Percentiles rank a stretch among this genome's conserved stretches.
Conservation (phyloP, 2,888 invertebrate genomes). For the Sipha maydis region DNA sequence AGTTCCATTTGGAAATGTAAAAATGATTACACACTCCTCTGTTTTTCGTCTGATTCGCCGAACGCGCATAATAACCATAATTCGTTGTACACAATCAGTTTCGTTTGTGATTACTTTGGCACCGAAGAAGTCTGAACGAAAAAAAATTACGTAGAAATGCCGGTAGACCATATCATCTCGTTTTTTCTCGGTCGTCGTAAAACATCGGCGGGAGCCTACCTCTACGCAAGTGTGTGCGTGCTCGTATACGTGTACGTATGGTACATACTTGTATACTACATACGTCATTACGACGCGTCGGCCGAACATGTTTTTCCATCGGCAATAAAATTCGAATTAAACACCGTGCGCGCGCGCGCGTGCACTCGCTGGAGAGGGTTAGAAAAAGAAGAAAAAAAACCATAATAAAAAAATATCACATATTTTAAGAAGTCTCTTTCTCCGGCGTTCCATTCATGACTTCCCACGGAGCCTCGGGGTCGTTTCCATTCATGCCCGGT, state of each 20-base stretch:
- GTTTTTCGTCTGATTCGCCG: neutral
- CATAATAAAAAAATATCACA: constrained; percentile 40
- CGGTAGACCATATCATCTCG: constrained; percentile 19
- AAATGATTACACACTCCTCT: neutral
- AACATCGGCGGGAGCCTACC: neutral
- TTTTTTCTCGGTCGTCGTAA: constrained; percentile 3
- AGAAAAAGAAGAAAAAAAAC: constrained; percentile 21
- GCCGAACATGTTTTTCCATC: constrained; percentile 44
- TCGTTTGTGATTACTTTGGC: constrained; percentile 1
- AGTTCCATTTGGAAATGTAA: neutral
- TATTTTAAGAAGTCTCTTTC: constrained; percentile 23
- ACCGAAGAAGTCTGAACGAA: constrained; percentile 1
- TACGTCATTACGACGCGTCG: constrained; percentile 27
- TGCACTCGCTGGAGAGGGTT: neutral
- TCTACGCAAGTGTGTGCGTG: neutral
- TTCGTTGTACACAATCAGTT: neutral
- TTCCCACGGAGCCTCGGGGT: constrained; percentile 60
- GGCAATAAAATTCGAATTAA: constrained; percentile 60
- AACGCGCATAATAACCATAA: neutral
- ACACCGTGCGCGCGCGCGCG: neutral
- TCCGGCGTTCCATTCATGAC: constrained; percentile 52
- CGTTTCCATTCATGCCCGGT: constrained; percentile 56
- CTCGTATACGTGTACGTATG: neutral
- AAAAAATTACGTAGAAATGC: neutral
- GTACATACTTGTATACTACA: neutral